phyloP scores from a whole-genome alignment of 2,113 vertebrate genomes.

The Chrysochloris asiatica region DNA sequence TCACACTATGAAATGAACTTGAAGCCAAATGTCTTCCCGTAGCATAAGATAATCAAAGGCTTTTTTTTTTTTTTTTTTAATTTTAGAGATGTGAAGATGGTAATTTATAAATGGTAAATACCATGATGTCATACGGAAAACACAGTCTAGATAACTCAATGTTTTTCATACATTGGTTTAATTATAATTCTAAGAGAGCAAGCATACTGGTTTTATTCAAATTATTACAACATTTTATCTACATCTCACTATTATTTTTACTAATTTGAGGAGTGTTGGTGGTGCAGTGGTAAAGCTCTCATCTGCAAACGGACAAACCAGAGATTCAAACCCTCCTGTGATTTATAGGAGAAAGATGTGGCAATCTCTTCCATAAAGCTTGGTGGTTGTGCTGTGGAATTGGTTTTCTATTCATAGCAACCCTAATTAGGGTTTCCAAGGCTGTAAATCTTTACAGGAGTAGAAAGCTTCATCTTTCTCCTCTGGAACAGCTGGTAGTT shows the following conservation, averaged over 20 bases:
- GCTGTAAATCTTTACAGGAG: too few relatives aligned
- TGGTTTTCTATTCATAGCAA: too few relatives aligned
- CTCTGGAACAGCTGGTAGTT: too few relatives aligned
- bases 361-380: background rate
- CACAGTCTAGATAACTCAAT: constrained; percentile 55
- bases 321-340: background rate
- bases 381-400: too few relatives aligned
- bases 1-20: constrained; percentile 71
- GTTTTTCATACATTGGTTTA: constrained; percentile 49
- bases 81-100: constrained; percentile 45
- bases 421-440: too few relatives aligned
- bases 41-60: constrained; percentile 67
- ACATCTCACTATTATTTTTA: constrained; percentile 50
- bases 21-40: constrained; percentile 61
- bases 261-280: background rate
- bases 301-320: background rate
- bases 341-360: background rate
- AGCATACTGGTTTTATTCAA: constrained; percentile 32
- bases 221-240: background rate
- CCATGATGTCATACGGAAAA: constrained; percentile 71
- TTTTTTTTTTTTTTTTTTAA: constrained; percentile 74
- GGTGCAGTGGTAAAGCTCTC: background rate
- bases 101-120: constrained; percentile 75
- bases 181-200: constrained; percentile 28
- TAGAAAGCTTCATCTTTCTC: too few relatives aligned